A percentile compares a stretch with the other conserved stretches of the same genome.
These are phyloP conservation scores for Taurulus bubalis DNA, from an alignment of 2,113 vertebrate genomes.

Conservation along the genomic window DNA sequence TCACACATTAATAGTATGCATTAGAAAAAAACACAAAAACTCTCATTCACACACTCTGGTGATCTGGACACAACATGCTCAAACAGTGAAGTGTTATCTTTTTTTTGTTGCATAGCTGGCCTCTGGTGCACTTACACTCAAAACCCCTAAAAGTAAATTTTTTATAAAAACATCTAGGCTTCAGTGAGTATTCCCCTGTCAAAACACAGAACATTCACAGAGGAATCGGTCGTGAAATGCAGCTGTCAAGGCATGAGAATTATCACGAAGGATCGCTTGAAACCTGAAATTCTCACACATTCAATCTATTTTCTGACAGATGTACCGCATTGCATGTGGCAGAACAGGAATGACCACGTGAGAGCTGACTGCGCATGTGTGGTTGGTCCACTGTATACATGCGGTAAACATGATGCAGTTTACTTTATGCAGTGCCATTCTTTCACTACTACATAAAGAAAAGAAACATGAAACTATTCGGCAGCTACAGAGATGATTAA, in stretches of 20 bases:
- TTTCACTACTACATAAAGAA: slow-evolving; percentile 33
- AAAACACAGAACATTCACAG: slow-evolving; percentile 40
- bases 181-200: neutral
- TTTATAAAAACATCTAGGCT: slow-evolving; percentile 1
- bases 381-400: neutral
- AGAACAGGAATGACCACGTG: slow-evolving; percentile 3
- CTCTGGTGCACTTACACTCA: slow-evolving; percentile 73
- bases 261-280: slow-evolving; percentile 2
- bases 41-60: slow-evolving; percentile 65
- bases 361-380: neutral
- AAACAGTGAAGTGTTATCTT: slow-evolving; percentile 78
- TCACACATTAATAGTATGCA: slow-evolving; percentile 83
- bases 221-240: slow-evolving; percentile 5
- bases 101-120: slow-evolving; percentile 75
- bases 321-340: neutral
- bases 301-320: slow-evolving; percentile 6
- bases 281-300: slow-evolving; percentile 27
- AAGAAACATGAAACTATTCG: neutral
- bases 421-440: slow-evolving; percentile 42
- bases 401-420: neutral
- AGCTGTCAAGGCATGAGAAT: slow-evolving; percentile 2
- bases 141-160: slow-evolving; percentile 22
- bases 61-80: slow-evolving; percentile 89
- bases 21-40: slow-evolving; percentile 76
- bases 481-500: slow-evolving; percentile 19